Percentiles rank a stretch among this genome's conserved stretches.
Conservation (phyloP, 30 jellyfish, hydroid and myxozoan genomes). For the Turritopsis dohrnii region DNA sequence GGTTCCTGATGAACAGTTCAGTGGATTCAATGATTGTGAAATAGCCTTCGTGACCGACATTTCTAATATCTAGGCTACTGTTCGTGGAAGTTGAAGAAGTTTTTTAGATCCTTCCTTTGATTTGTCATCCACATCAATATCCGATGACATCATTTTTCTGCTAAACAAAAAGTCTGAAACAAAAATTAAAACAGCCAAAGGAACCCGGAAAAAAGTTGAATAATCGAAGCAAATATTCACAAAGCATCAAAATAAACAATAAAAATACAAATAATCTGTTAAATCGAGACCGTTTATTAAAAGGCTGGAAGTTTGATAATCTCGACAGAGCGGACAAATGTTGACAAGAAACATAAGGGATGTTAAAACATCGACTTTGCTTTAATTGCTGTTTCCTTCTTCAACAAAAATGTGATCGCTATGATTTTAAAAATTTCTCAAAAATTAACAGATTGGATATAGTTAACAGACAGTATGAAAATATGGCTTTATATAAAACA, state of each 20-base stretch:
- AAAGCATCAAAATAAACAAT: too few species aligned
- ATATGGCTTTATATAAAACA: not conserved
- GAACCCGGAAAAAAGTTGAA: not conserved
- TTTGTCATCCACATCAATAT: constrained; percentile 17
- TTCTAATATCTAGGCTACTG: constrained; percentile 87
- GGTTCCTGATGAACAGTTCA: constrained; percentile 77
- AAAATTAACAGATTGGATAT: not conserved
- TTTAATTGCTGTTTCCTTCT: too few species aligned
- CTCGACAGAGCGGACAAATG: too few species aligned
- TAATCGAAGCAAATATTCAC: too few species aligned
- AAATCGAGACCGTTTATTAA: too few species aligned
- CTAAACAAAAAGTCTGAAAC: not conserved
- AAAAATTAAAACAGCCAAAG: too few species aligned
- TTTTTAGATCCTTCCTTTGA: constrained; percentile 9
- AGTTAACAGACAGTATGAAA: not conserved
- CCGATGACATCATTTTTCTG: constrained; percentile 11
- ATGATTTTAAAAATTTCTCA: not conserved
- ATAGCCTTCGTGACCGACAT: constrained; percentile 86
- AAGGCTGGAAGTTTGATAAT: too few species aligned
- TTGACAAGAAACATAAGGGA: too few species aligned
- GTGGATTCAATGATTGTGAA: constrained; percentile 85
- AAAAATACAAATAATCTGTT: too few species aligned
- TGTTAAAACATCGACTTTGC: too few species aligned
- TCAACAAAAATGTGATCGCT: not conserved
- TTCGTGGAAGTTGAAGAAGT: constrained; percentile 80